phyloP scores from a whole-genome alignment of 2,797 vertebrate genomes.

The Halcyon smyrnensis region DNA sequence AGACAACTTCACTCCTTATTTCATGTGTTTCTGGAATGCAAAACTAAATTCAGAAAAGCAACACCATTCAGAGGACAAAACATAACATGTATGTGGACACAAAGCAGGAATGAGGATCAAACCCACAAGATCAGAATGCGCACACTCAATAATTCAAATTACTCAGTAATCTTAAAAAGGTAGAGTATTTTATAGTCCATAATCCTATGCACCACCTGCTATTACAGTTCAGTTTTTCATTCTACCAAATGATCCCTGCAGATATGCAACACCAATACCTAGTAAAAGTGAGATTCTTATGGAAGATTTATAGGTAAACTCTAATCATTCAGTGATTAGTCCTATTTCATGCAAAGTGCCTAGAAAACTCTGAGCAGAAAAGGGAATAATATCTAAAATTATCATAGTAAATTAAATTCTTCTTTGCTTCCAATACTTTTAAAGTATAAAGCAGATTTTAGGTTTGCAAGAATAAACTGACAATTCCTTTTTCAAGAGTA shows the following conservation, averaged over 20 bases:
- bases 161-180: neutral
- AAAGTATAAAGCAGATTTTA: constrained; percentile 5
- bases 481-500: constrained; percentile 8
- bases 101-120: neutral
- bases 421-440: neutral
- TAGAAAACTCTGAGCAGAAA: neutral
- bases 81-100: neutral
- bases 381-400: neutral
- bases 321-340: neutral
- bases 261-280: neutral
- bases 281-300: neutral
- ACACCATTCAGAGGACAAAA: neutral
- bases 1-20: neutral
- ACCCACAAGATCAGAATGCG: neutral
- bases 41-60: neutral
- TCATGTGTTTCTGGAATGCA: neutral
- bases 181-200: neutral
- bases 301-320: neutral
- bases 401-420: neutral
- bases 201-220: neutral
- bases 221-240: neutral
- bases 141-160: neutral
- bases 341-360: neutral
- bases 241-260: neutral
- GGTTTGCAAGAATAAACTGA: constrained; percentile 18